Percentiles rank a stretch among this genome's conserved stretches.
These are phyloP conservation scores for Penaeus vannamei DNA, from an alignment of 1,140 invertebrate species.

Conservation along the genomic window DNA sequence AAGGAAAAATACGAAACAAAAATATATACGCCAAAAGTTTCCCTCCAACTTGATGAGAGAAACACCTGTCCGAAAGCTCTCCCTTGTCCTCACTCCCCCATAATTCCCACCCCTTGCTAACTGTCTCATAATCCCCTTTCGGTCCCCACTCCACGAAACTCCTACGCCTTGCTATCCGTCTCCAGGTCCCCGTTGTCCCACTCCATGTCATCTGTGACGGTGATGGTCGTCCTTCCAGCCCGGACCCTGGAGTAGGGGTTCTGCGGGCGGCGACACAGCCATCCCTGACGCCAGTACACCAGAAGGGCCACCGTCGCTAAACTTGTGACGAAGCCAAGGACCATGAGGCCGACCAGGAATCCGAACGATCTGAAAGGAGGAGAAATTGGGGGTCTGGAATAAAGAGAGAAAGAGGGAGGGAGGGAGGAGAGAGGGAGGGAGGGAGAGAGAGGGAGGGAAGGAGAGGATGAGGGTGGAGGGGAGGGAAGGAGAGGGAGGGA, in stretches of 20 bases:
- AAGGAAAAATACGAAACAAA: too few species aligned
- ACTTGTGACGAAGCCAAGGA: conserved; percentile 14
- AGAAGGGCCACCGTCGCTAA: conserved; percentile 48
- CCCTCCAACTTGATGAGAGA: too few species aligned
- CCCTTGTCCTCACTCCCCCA: too few species aligned
- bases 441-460: too few species aligned
- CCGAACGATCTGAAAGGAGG: conserved; percentile 16
- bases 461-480: too few species aligned
- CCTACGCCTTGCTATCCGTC: too few species aligned
- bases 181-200: too few species aligned
- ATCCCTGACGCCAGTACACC: conserved; percentile 50
- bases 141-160: not conserved
- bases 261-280: conserved; percentile 40
- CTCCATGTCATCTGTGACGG: conserved; percentile 43
- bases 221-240: conserved; percentile 32
- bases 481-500: too few species aligned
- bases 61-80: too few species aligned
- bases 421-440: too few species aligned
- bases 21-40: too few species aligned
- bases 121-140: not conserved
- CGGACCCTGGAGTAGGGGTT: conserved; percentile 18
- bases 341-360: conserved; percentile 39
- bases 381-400: not conserved
- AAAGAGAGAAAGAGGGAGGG: not conserved
- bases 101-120: too few species aligned